Conservation (phyloP, 2,113 vertebrate genomes). For the Hymenochirus boettgeri region DNA sequence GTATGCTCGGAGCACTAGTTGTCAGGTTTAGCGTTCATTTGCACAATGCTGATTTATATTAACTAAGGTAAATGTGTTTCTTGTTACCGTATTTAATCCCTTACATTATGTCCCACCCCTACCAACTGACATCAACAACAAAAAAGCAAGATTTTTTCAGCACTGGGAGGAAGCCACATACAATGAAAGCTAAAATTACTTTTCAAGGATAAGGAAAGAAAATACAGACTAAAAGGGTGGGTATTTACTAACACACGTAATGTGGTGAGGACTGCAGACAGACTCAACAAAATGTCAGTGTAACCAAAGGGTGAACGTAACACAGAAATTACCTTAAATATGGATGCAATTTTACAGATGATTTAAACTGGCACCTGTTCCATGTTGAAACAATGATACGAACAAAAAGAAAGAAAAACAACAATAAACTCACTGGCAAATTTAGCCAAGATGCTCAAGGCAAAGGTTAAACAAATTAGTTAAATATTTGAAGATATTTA, state of each 20-base stretch:
- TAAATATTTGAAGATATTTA: too few relatives aligned
- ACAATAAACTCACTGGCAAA: conserved; percentile 14
- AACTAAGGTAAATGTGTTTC: neutral
- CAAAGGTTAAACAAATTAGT: too few relatives aligned
- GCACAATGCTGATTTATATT: conserved; percentile 38
- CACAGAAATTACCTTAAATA: conserved; percentile 59
- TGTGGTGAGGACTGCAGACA: conserved; percentile 30
- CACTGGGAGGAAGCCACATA: conserved; percentile 26
- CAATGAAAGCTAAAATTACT: conserved; percentile 1
- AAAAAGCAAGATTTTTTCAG: conserved; percentile 12
- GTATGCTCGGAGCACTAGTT: conserved; percentile 1
- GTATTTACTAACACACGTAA: conserved; percentile 27
- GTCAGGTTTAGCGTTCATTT: conserved; percentile 21
- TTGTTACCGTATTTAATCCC: neutral
- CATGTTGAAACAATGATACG: conserved; percentile 51
- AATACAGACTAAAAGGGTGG: conserved; percentile 5
- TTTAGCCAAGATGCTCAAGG: neutral
- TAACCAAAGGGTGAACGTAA: conserved; percentile 31
- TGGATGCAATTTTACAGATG: conserved; percentile 56
- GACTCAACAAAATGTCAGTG: conserved; percentile 35
- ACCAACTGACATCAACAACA: neutral
- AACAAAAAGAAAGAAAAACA: conserved; percentile 44
- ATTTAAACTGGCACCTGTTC: conserved; percentile 56
- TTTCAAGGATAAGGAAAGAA: neutral
- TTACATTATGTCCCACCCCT: too few relatives aligned